Conservation (phyloP, 2,797 vertebrate species). For the Hyperoplus immaculatus region DNA sequence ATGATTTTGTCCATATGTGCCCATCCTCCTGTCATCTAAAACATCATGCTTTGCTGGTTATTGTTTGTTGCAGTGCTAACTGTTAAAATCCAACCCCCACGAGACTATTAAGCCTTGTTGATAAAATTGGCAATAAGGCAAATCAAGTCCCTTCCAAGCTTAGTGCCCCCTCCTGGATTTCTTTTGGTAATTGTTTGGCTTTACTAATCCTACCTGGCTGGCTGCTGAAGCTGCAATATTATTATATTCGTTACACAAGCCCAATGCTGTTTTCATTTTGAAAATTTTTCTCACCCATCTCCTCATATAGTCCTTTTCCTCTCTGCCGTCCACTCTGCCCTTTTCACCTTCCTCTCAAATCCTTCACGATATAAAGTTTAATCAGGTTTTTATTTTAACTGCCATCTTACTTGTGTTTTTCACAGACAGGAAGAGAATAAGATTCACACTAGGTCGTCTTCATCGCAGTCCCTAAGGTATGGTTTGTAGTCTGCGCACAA, state of each 20-base stretch:
- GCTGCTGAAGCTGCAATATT: slow-evolving; percentile 47
- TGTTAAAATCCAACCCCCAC: slow-evolving; percentile 31
- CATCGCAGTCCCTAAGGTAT: slow-evolving; percentile 82
- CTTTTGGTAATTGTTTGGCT: slow-evolving; percentile 51
- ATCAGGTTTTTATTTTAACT: slow-evolving; percentile 18
- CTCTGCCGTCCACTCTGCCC: slow-evolving; percentile 34
- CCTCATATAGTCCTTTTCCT: slow-evolving; percentile 32
- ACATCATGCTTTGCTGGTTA: slow-evolving; percentile 61
- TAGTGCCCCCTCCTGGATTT: slow-evolving; percentile 32
- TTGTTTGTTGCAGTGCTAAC: slow-evolving; percentile 39
- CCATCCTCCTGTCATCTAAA: slow-evolving; percentile 44
- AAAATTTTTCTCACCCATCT: slow-evolving; percentile 40
- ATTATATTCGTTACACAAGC: slow-evolving; percentile 33
- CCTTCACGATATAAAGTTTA: neutral
- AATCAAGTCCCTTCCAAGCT: slow-evolving; percentile 11
- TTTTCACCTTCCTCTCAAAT: slow-evolving; percentile 12
- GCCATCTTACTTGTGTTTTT: slow-evolving; percentile 58
- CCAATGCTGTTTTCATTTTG: slow-evolving; percentile 3
- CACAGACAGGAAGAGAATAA: slow-evolving; percentile 87
- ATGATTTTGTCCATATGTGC: slow-evolving; percentile 50
- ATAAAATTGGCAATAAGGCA: slow-evolving; percentile 12
- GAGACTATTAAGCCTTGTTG: slow-evolving; percentile 13
- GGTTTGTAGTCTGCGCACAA: neutral
- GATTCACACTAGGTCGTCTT: slow-evolving; percentile 85
- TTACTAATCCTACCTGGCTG: slow-evolving; percentile 63